A percentile compares a stretch with the other conserved stretches of the same genome.
phyloP scores from a whole-genome alignment of 2,888 invertebrate species.

The Acanthoscelides obtectus region DNA sequence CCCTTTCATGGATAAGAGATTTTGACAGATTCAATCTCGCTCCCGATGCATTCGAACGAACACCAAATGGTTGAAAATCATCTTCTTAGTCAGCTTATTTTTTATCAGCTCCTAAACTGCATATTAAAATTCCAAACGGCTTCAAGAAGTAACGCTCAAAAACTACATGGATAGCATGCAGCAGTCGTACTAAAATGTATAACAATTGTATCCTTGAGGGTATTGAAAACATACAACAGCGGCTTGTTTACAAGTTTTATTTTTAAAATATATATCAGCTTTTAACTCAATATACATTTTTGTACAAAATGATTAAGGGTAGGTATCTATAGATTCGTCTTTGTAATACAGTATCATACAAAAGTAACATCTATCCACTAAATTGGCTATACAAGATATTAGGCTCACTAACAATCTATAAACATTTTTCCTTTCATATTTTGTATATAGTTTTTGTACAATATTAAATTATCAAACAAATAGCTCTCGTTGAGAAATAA shows the following conservation, averaged over 20 bases:
- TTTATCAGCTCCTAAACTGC: too few relatives aligned
- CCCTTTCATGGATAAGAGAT: too few relatives aligned
- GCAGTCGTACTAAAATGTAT: too few relatives aligned
- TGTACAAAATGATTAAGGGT: constrained; percentile 14
- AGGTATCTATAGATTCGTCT: constrained; percentile 13
- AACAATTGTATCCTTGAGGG: too few relatives aligned
- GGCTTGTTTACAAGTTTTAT: constrained; percentile 9
- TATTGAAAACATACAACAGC: not conserved
- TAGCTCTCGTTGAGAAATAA: too few relatives aligned
- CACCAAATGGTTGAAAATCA: too few relatives aligned
- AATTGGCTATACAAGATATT: constrained; percentile 10
- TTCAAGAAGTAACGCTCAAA: too few relatives aligned
- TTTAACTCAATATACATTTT: constrained; percentile 11
- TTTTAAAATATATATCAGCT: constrained; percentile 21
- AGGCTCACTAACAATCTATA: not conserved
- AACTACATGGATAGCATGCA: too few relatives aligned
- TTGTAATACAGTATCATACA: constrained; percentile 13
- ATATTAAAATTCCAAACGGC: too few relatives aligned
- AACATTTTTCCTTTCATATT: not conserved
- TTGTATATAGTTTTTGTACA: not conserved
- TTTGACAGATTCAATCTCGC: too few relatives aligned
- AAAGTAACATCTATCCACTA: constrained; percentile 5
- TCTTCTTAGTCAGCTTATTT: too few relatives aligned
- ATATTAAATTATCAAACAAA: not conserved
- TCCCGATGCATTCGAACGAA: too few relatives aligned